Conservation (phyloP, 35 echinoderm and acorn worm species). For the Ptychodera flava region DNA sequence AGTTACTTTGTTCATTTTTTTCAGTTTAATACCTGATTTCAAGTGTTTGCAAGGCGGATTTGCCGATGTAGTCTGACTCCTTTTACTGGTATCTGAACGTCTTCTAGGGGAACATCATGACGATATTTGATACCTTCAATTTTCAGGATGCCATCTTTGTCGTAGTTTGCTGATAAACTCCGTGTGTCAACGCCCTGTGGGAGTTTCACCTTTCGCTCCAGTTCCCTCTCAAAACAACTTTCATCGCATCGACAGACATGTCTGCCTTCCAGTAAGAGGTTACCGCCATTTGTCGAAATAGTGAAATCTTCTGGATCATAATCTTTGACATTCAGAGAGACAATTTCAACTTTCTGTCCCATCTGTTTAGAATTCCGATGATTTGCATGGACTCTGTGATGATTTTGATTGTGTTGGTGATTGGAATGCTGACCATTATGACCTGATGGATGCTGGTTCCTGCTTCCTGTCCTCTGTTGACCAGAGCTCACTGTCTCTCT, state of each 20-base stretch:
- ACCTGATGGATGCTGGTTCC: not conserved
- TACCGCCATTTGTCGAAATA: not conserved
- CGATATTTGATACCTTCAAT: conserved; percentile 12
- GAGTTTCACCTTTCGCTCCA: conserved; percentile 31
- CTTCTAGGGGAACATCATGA: not conserved
- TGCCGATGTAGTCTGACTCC: not conserved
- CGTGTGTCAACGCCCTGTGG: conserved; percentile 13
- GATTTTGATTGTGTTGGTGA: not conserved
- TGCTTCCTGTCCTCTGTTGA: not conserved
- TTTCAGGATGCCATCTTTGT: conserved; percentile 4
- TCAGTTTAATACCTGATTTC: conserved; percentile 58
- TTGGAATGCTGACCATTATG: not conserved
- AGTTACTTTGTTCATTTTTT: conserved; percentile 55
- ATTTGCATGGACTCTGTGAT: not conserved
- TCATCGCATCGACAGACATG: conserved; percentile 56
- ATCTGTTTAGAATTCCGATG: too few species aligned
- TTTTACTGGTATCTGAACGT: conserved; percentile 16
- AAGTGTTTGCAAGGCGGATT: conserved; percentile 18
- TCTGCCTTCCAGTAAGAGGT: conserved; percentile 26
- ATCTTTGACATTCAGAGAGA: conserved; percentile 30
- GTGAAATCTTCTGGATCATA: conserved; percentile 44
- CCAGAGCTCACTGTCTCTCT: too few species aligned
- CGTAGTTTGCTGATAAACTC: conserved; percentile 19
- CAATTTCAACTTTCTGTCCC: conserved; percentile 14
- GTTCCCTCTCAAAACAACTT: conserved; percentile 52